phyloP scores from a whole-genome alignment of 2,797 vertebrate species.

The Epinephelus awoara region DNA sequence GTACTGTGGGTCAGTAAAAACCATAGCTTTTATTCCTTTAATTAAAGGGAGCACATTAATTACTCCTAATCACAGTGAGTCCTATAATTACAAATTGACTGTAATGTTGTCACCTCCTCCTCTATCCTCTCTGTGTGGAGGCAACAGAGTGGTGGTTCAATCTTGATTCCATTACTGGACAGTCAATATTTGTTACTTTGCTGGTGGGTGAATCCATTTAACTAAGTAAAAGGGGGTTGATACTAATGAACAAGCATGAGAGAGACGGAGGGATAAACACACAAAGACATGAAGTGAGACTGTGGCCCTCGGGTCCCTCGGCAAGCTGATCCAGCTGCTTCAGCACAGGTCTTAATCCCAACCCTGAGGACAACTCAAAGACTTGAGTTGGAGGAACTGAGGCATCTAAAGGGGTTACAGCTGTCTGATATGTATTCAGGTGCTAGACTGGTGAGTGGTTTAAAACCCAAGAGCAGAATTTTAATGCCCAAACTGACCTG shows the following conservation, averaged over 20 bases:
- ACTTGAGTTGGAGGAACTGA: slow-evolving; percentile 16
- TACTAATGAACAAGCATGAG: slow-evolving; percentile 21
- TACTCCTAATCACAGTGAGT: slow-evolving; percentile 42
- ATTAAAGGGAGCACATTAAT: slow-evolving; percentile 62
- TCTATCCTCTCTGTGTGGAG: background rate
- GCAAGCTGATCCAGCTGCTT: slow-evolving; percentile 33
- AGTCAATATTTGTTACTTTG: slow-evolving; percentile 53
- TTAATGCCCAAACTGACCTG: slow-evolving; percentile 38
- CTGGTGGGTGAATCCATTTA: slow-evolving; percentile 39
- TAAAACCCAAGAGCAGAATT: slow-evolving; percentile 27
- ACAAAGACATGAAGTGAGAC: slow-evolving; percentile 32
- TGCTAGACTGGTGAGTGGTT: slow-evolving; percentile 8
- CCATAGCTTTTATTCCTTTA: slow-evolving; percentile 52
- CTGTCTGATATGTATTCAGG: slow-evolving; percentile 21
- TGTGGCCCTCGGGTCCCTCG: slow-evolving; percentile 13
- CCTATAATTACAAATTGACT: slow-evolving; percentile 63
- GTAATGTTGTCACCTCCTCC: slow-evolving; percentile 27
- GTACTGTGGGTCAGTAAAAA: slow-evolving; percentile 37
- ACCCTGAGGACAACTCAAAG: slow-evolving; percentile 34
- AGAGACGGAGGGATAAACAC: slow-evolving; percentile 17
- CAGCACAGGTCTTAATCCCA: slow-evolving; percentile 46
- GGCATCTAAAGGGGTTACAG: slow-evolving; percentile 10
- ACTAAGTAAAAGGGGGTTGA: slow-evolving; percentile 10
- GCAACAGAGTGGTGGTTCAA: slow-evolving; percentile 26
- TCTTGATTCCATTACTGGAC: slow-evolving; percentile 52